Percentiles rank a stretch among this genome's conserved stretches.
These are phyloP conservation scores for Tetrao urogallus DNA, from an alignment of 2,113 vertebrate genomes.

Conservation along the genomic window DNA sequence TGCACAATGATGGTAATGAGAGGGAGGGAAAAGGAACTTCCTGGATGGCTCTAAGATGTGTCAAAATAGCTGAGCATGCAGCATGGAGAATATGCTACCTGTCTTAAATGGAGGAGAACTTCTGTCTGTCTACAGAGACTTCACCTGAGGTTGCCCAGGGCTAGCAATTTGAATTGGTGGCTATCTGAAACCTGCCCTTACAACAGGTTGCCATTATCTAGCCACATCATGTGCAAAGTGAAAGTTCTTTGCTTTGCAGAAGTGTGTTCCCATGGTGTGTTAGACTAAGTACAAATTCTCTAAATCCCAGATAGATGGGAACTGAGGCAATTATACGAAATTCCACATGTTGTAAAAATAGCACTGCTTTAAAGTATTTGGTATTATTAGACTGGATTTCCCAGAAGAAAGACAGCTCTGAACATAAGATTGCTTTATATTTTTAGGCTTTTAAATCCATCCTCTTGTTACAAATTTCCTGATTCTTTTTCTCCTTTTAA, in stretches of 20 bases:
- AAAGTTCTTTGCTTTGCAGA: background rate
- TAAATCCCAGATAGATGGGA: constrained; percentile 3
- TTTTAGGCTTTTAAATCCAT: constrained; percentile 55
- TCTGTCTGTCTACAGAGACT: background rate
- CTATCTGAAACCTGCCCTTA: background rate
- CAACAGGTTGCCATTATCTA: background rate
- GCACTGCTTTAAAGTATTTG: constrained; percentile 11
- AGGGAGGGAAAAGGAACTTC: background rate
- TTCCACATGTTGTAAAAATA: constrained; percentile 20
- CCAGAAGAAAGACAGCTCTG: background rate
- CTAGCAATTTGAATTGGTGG: background rate
- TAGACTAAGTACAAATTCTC: constrained; percentile 5
- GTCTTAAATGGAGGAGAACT: background rate
- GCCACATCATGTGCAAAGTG: background rate
- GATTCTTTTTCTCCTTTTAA: background rate
- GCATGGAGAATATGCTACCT: accelerated
- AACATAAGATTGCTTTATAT: background rate
- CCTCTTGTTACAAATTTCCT: constrained; percentile 26
- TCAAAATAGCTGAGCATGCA: background rate
- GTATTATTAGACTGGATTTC: constrained; percentile 24
- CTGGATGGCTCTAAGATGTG: background rate
- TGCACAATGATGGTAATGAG: accelerated
- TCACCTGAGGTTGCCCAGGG: too few relatives aligned
- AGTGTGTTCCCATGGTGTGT: background rate
- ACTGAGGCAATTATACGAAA: background rate